phyloP scores from a whole-genome alignment of 2,797 vertebrate species.

The Sebastes trivittatus region DNA sequence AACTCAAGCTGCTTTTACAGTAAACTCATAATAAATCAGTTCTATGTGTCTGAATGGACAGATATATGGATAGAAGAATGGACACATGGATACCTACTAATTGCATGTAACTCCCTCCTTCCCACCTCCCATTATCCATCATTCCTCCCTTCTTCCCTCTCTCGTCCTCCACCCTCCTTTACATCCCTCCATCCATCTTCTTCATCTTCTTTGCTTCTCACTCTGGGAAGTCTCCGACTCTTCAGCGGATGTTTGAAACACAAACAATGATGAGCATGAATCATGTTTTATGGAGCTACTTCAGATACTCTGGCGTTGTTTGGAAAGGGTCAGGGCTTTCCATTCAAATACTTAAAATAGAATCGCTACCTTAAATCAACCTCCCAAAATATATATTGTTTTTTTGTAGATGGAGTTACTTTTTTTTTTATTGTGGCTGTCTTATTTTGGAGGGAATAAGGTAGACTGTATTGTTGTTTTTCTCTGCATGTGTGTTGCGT shows the following conservation, averaged over 20 bases:
- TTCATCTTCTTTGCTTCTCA: not conserved
- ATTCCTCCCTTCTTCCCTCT: not conserved
- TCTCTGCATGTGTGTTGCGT: not conserved
- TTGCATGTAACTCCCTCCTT: not conserved
- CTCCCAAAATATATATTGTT: not conserved
- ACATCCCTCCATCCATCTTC: not conserved
- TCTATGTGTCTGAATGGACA: not conserved
- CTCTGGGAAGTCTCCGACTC: not conserved
- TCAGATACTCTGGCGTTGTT: not conserved
- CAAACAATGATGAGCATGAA: not conserved
- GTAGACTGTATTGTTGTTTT: not conserved
- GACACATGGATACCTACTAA: not conserved
- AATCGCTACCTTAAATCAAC: not conserved
- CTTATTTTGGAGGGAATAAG: too few species aligned
- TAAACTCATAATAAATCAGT: not conserved
- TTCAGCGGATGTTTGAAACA: not conserved
- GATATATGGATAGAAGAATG: not conserved
- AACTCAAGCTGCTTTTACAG: not conserved
- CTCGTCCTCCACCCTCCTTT: not conserved
- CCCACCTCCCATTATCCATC: not conserved
- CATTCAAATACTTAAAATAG: not conserved
- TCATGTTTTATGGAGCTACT: not conserved
- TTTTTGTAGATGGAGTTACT: not conserved
- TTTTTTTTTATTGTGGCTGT: too few species aligned
- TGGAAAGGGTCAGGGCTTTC: not conserved